Base-by-base conservation (phyloP, 2,888 invertebrate genomes). In the Eutolmus rufibarbis region DNA sequence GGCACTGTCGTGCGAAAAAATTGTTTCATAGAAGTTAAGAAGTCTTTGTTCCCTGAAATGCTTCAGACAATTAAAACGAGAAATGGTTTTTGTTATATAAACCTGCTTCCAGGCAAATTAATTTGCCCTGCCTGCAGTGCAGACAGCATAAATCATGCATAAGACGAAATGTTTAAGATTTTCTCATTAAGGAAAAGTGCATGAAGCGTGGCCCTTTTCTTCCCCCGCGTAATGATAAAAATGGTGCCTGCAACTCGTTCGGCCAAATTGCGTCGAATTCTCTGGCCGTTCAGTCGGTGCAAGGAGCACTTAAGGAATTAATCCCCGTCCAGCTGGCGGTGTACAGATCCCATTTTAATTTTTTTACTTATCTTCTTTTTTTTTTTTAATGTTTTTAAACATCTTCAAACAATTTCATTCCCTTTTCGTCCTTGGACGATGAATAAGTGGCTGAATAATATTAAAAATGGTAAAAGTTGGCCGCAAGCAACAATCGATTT, bases 401-500 rank as follows among this genome's bases (percentile, higher is more conserved):
- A 66, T 66, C 12, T 40, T 9, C 40, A 78, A 78, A 76, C 34
- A 76, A 78, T 78, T 78, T 23, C 28, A 46, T 9, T 78, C 81
- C 40, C 19, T 37, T 37, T 57, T 66, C 31, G 28, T 66, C 82
- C 66, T 19, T 51, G 19, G 76, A 57, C 23, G 34, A 57, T 56
- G 82, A 82, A 82, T 82, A 57, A 56, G 57, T 57, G 40, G 31
- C 57, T 5, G 82, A 82, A 82, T 57, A 57, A 37, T 82, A 82
- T 82, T 66, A 82, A 82, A 82, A 82, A 82, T 82, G 31, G 56
- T 34, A 82, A 82, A 82, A 82, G 57, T 82, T 82, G 19, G 82
- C 82, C 82, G 37, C 57, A 82, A 57, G 66, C 66, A 31, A 82
- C 57, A 57, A 82, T 82, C 82, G 82, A 82, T 82, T 82, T 14